Percentiles rank a stretch among this genome's conserved stretches.
These are phyloP conservation scores for Hermatobates lingyangjiaoensis DNA, from an alignment of 1,140 invertebrate genomes.

Conservation along the genomic window DNA sequence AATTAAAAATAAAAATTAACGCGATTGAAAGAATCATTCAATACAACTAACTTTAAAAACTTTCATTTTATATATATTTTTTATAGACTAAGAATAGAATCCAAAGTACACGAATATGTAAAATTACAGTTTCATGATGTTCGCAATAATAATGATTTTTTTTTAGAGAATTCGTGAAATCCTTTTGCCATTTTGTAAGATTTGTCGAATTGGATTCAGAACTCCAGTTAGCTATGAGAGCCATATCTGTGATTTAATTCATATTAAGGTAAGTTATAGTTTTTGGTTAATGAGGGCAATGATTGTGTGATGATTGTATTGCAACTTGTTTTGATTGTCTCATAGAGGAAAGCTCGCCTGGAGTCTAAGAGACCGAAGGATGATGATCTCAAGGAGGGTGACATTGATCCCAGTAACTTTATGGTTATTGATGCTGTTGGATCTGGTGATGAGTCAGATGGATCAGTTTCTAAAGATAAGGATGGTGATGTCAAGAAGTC, in stretches of 20 bases:
- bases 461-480: background rate
- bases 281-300: too few species aligned
- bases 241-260: conserved; percentile 55
- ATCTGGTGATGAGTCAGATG: conserved; percentile 47
- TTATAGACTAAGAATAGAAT: background rate
- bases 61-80: background rate
- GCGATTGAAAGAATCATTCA: too few species aligned
- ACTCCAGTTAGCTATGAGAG: conserved; percentile 64
- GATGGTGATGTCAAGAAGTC: background rate
- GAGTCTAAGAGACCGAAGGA: conserved; percentile 23
- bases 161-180: conserved; percentile 55
- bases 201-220: conserved; percentile 48
- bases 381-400: conserved; percentile 50
- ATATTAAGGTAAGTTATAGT: conserved; percentile 43
- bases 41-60: background rate
- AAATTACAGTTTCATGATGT: too few species aligned
- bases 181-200: conserved; percentile 54
- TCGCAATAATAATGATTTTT: conserved; percentile 7
- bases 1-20: too few species aligned
- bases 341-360: conserved; percentile 34
- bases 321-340: too few species aligned
- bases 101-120: too few species aligned
- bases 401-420: conserved; percentile 48
- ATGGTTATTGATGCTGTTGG: conserved; percentile 67
- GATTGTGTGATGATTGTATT: too few species aligned